Conservation (phyloP, 1,140 invertebrate genomes). For the Drosophila aff. region DNA sequence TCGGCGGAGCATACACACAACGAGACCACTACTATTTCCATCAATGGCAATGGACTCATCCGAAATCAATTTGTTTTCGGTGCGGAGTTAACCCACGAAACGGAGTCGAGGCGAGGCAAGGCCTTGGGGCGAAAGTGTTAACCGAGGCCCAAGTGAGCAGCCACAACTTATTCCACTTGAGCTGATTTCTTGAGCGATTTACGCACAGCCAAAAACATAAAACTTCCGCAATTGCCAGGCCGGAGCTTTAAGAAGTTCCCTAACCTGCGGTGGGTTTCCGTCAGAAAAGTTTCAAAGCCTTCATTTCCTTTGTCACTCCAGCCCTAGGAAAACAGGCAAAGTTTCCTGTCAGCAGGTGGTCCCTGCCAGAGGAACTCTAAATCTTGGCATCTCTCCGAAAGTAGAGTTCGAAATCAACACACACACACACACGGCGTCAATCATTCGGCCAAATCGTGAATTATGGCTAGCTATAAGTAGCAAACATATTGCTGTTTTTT, state of each 20-base stretch:
- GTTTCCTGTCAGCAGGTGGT: constrained; percentile 81
- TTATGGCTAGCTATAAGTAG: constrained; percentile 51
- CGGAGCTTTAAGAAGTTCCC: constrained; percentile 45
- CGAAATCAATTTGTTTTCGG: constrained; percentile 78
- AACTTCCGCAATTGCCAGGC: constrained; percentile 73
- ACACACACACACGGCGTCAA: constrained; percentile 46
- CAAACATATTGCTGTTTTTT: constrained; percentile 35
- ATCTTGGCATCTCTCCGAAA: constrained; percentile 52
- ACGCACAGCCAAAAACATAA: constrained; percentile 81
- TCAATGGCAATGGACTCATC: constrained; percentile 68
- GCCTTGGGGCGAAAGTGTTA: constrained; percentile 58
- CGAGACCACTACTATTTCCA: constrained; percentile 59
- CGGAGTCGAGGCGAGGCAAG: constrained; percentile 4
- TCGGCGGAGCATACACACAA: constrained; percentile 45
- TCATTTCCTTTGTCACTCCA: constrained; percentile 63
- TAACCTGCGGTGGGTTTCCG: constrained; percentile 25
- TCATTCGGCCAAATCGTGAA: constrained; percentile 65
- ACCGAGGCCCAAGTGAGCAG: constrained; percentile 58
- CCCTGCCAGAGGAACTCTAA: constrained; percentile 67
- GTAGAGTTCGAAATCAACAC: constrained; percentile 41
- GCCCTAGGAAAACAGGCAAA: constrained; percentile 19
- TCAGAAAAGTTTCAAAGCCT: constrained; percentile 38
- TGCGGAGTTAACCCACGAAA: constrained; percentile 4
- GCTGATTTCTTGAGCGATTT: constrained; percentile 80
- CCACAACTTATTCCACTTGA: constrained; percentile 83